Percentiles rank a stretch among this genome's conserved stretches.
phyloP scores from a whole-genome alignment of 92 coral and sea anemone species.

The Pocillopora grandis region DNA sequence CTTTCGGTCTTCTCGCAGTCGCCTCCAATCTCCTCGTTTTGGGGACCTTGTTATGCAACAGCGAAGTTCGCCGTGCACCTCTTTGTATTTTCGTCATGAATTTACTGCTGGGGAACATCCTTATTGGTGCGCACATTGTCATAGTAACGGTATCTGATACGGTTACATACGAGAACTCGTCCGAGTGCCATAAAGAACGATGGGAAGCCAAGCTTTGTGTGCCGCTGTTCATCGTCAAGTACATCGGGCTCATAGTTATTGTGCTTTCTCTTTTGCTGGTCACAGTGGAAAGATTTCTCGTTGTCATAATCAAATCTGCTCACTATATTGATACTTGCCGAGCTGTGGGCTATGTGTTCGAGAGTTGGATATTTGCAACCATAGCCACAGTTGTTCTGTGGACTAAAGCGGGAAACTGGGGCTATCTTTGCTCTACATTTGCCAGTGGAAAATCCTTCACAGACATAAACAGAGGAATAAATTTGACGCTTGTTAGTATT shows the following conservation, averaged over 20 bases:
- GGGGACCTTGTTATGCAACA: slow-evolving; percentile 72
- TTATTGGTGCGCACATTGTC: slow-evolving; percentile 76
- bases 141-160: slow-evolving; percentile 78
- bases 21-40: slow-evolving; percentile 77
- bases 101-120: slow-evolving; percentile 72
- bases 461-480: slow-evolving; percentile 73
- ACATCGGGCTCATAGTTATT: slow-evolving; percentile 71
- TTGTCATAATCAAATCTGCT: slow-evolving; percentile 59
- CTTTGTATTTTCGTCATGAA: slow-evolving; percentile 86
- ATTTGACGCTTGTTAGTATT: slow-evolving; percentile 55
- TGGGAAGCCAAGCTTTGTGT: slow-evolving; percentile 77
- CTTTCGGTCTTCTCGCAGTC: slow-evolving; percentile 86
- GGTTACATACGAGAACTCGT: slow-evolving; percentile 71
- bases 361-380: slow-evolving; percentile 83
- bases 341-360: slow-evolving; percentile 80
- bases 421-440: slow-evolving; percentile 80
- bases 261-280: slow-evolving; percentile 69
- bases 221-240: slow-evolving; percentile 79
- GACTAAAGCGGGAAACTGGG: slow-evolving; percentile 84
- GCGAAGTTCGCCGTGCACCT: slow-evolving; percentile 75
- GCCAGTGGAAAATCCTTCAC: slow-evolving; percentile 62
- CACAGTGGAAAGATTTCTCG: slow-evolving; percentile 69
- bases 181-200: slow-evolving; percentile 70
- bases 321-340: slow-evolving; percentile 79
- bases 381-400: slow-evolving; percentile 76